Base-by-base conservation (phyloP, 2,113 vertebrate species). In the Rhynchomys soricoides region DNA sequence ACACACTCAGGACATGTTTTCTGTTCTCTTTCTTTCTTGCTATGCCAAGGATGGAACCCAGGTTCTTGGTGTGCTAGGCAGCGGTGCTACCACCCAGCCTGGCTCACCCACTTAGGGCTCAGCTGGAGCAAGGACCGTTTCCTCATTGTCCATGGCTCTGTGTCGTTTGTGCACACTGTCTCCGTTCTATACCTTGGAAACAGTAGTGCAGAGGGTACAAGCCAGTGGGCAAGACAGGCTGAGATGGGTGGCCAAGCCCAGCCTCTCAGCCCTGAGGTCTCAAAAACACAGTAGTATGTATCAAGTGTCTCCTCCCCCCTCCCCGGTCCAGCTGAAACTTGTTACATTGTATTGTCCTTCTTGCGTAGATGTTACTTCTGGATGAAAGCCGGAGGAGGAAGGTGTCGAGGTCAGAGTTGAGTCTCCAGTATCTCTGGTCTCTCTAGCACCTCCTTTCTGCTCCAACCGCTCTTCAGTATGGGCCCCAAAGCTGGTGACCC, bases 401-500 rank as follows among this genome's bases (percentile, higher is more conserved):
- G 78, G 62, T 81, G 45, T 48, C 16, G 8, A 34, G 22, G 37
- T 82, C 92, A 78, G 94, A 64, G 40, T 43, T 59, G 43, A 83
- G 48, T 62, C 81, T 82, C 79, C 83, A 0, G n/a, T 37, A 22
- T 83, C 43, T 87, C 78, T 8, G 0, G 15, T 88, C 89, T 95
- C 31, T 59, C 71, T 8, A 89, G n/a, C 64, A 82, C 31, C 31
- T 62, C n/a, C 66, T 68, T 10, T 81, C n/a, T 68, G 64, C 40
- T 64, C 89, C 62, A 88, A 50, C 62, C 31, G 19, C 37, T 43
- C 45, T 11, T 43, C 55, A 78, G 43, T 74, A 93, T 45, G 66
- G 74, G 31, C 64, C 87, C 57, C 52, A 73, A 24, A 92, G 79
- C 95, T 21, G 1, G 8, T 95, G 93, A 85, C 96, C 93, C 79